A percentile compares a stretch with the other conserved stretches of the same genome.
Evolutionary conservation across 2,888 invertebrate species (phyloP).

Genomic region (Danaus chrysippus): DNA sequence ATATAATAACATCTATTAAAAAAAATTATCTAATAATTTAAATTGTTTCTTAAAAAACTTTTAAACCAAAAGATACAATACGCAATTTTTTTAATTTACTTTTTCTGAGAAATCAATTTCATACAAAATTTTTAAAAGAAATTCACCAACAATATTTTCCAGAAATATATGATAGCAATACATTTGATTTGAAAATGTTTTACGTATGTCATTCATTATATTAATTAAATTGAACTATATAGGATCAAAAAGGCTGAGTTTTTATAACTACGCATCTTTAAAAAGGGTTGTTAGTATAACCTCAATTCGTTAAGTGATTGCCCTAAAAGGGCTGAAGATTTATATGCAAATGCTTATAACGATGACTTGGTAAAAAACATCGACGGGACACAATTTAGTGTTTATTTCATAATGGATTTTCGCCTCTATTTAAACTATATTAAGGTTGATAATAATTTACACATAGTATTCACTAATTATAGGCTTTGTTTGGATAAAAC

Average conservation of each 20-base stretch:
- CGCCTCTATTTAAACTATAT: not conserved
- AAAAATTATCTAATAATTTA: too few relatives aligned
- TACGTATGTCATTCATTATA: not conserved
- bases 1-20: not conserved
- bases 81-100: too few relatives aligned
- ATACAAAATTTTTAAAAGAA: too few relatives aligned
- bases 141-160: too few relatives aligned
- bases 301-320: conserved; percentile 24
- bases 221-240: not conserved
- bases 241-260: not conserved
- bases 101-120: too few relatives aligned
- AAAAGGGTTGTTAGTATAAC: conserved; percentile 20
- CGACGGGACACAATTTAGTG: conserved; percentile 4
- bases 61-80: too few relatives aligned
- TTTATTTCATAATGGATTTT: not conserved
- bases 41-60: too few relatives aligned
- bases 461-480: not conserved
- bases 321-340: conserved; percentile 19
- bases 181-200: too few relatives aligned
- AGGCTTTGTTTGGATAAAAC: too few relatives aligned
- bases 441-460: not conserved
- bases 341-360: conserved; percentile 17
- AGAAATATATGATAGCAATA: too few relatives aligned
- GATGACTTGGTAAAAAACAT: conserved; percentile 11
- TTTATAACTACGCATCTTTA: conserved; percentile 5